Conservation (phyloP, 2,113 vertebrate genomes). For the Zeus faber region DNA sequence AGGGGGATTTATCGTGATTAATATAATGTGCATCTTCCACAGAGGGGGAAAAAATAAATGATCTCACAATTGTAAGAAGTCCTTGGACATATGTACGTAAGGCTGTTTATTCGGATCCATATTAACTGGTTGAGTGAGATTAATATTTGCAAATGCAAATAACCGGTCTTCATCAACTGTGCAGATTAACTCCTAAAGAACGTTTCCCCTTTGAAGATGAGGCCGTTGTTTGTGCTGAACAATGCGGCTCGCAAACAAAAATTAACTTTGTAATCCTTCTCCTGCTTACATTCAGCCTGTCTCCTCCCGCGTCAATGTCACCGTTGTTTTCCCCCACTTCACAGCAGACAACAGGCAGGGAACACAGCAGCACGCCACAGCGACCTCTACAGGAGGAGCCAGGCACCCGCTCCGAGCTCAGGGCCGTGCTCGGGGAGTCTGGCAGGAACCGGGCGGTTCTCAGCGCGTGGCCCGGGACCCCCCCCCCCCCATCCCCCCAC, state of each 20-base stretch:
- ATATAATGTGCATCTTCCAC: slow-evolving; percentile 92
- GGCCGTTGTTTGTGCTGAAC: slow-evolving; percentile 39
- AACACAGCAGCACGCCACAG: slow-evolving; percentile 64
- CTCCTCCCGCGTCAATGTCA: slow-evolving; percentile 53
- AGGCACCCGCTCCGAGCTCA: slow-evolving; percentile 21
- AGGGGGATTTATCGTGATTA: slow-evolving; percentile 95
- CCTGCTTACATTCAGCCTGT: slow-evolving; percentile 28
- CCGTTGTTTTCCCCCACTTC: slow-evolving; percentile 7
- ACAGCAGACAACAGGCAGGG: slow-evolving; percentile 26
- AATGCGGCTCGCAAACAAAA: slow-evolving; percentile 40
- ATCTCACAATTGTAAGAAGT: slow-evolving; percentile 81
- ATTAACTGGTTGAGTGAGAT: slow-evolving; percentile 57
- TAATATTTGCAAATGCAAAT: slow-evolving; percentile 49
- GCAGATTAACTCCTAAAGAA: slow-evolving; percentile 53
- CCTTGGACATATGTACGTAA: slow-evolving; percentile 73
- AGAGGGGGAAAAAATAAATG: slow-evolving; percentile 84
- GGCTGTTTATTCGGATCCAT: slow-evolving; percentile 57
- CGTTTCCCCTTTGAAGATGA: slow-evolving; percentile 40
- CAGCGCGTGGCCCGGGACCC: no score
- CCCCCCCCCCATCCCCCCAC: no score
- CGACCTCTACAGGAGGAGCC: slow-evolving; percentile 77
- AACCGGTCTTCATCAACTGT: slow-evolving; percentile 46
- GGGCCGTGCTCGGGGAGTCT: no score
- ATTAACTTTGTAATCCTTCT: slow-evolving; percentile 58
- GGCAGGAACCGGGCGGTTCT: no score